Base-by-base conservation (phyloP, 2,888 invertebrate species). In the Orthonychiurus folsomi region DNA sequence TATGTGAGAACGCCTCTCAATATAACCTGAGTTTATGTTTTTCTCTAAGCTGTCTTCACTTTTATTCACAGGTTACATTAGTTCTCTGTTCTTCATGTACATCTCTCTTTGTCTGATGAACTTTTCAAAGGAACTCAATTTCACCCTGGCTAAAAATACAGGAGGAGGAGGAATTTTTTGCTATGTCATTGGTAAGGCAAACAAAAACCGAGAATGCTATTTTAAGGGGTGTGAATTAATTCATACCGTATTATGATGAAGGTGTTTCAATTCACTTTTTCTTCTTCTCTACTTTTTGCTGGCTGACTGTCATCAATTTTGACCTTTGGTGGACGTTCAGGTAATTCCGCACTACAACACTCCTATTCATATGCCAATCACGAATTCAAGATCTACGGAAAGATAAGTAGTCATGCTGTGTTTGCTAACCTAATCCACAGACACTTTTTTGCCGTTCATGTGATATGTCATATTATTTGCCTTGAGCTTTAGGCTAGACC, bases 241-340 rank as follows among this genome's bases (percentile, higher is more conserved):
- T 9, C 18, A n/a, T 12, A 3, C 24, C 3, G 50, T 28, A 23
- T 59, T 25, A 24, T 59, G 5, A 20, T 24, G 15, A 54, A 71
- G 71, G 63, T n/a, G 62, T 70, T 12, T 62, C 61, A 5, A 59
- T 65, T 18, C 68, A 72, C 55, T 69, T 61, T 25, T 66, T 66
- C 56, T 63, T 66, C 20, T 55, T 71, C 15, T 60, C 71, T 0
- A 64, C 69, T 1, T 71, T 68, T 48, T 65, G 62, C 56, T 69
- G 71, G 69, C 50, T 71, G 56, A 65, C 67, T 5, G 64, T 69
- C 47, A 65, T 71, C 48, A 68, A 68, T 28, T 68, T 65, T 60
- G 69, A 71, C 52, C 59, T 71, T 20, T 71, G 66, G 60, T 65
- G 62, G 1, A 69, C 69, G 59, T 71, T 71, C 58, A 69, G 63